Evolutionary conservation across 2,888 invertebrate genomes (phyloP).

Genomic region (Hoplodrina blanda): DNA sequence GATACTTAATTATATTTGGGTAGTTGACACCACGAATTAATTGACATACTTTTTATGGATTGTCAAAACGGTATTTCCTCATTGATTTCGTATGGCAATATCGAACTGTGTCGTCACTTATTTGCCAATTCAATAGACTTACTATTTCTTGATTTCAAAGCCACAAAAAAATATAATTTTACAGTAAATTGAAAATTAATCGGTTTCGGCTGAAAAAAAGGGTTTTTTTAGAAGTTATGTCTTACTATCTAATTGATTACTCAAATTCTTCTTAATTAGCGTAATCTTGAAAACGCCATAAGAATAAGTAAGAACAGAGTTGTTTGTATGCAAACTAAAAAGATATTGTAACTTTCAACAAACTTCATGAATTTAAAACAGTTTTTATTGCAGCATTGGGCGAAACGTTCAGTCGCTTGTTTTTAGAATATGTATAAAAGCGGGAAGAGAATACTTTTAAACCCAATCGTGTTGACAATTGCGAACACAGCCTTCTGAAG

Average conservation of each 20-base stretch:
- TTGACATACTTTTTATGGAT: too few species aligned
- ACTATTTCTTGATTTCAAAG: too few species aligned
- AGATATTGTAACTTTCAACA: slow-evolving; percentile 2
- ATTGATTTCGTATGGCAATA: too few species aligned
- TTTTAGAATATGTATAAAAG: background rate
- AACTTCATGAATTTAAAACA: slow-evolving; percentile 7
- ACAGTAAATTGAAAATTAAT: too few species aligned
- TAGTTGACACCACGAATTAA: too few species aligned
- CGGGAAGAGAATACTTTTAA: slow-evolving; percentile 2
- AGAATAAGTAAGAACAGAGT: background rate
- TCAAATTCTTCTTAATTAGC: background rate
- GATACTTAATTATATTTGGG: background rate
- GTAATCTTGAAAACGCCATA: background rate
- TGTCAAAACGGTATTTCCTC: too few species aligned
- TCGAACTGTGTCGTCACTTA: too few species aligned
- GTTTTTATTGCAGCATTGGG: slow-evolving; percentile 9
- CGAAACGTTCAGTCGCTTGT: slow-evolving; percentile 12
- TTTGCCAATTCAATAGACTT: too few species aligned
- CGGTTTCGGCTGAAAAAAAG: too few species aligned
- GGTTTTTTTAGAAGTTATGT: too few species aligned
- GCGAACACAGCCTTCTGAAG: slow-evolving; percentile 3
- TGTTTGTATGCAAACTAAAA: background rate
- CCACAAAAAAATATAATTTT: too few species aligned
- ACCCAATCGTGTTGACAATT: slow-evolving; percentile 21
- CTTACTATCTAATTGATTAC: background rate